phyloP scores from a whole-genome alignment of 2,888 invertebrate species.

The Theretra japonica region DNA sequence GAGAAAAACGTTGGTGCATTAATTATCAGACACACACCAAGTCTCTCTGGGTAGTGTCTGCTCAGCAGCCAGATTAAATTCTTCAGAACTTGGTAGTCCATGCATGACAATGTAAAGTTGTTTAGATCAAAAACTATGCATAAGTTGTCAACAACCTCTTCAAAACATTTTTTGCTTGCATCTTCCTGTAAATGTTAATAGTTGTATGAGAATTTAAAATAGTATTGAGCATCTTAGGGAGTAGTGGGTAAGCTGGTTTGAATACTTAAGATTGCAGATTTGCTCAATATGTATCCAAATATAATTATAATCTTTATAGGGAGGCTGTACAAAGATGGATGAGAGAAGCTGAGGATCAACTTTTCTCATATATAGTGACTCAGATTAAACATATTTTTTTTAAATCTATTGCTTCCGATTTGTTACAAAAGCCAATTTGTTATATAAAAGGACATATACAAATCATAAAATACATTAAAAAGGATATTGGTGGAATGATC shows the following conservation, averaged over 20 bases:
- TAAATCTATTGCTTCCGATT: no score
- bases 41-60: conserved; percentile 90
- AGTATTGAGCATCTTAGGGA: background rate
- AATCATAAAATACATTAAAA: no score
- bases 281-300: no score
- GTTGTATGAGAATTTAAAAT: conserved; percentile 1
- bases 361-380: no score
- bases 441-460: no score
- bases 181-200: conserved; percentile 84
- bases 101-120: conserved; percentile 89
- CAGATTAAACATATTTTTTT: no score
- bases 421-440: no score
- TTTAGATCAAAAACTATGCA: conserved; percentile 92
- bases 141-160: conserved; percentile 91
- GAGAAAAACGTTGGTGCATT: conserved; percentile 90
- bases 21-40: conserved; percentile 90
- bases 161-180: conserved; percentile 90
- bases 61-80: conserved; percentile 91
- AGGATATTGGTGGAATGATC: background rate
- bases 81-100: conserved; percentile 92
- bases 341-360: no score
- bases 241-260: background rate
- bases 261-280: no score
- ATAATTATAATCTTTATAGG: no score
- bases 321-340: no score